Percentiles rank a stretch among this genome's conserved stretches.
phyloP scores from a whole-genome alignment of 2,113 vertebrate species.

The Crotalus viridis region DNA sequence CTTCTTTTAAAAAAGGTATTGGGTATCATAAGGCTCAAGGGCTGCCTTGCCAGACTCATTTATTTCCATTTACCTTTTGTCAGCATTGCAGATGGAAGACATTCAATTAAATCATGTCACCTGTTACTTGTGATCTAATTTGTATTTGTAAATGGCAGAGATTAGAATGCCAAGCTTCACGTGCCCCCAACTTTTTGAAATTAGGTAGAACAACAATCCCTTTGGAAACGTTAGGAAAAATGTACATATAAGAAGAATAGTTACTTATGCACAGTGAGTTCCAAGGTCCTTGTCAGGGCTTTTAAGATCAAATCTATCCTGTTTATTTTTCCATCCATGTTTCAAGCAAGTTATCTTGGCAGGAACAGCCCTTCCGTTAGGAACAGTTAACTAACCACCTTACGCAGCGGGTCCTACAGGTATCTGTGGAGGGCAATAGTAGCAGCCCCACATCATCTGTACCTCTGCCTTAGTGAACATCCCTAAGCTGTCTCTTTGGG shows the following conservation, averaged over 20 bases:
- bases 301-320: background rate
- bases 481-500: background rate
- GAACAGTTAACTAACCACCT: background rate
- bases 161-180: conserved; percentile 54
- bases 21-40: conserved; percentile 79
- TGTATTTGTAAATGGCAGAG: conserved; percentile 67
- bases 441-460: background rate
- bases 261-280: background rate
- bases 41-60: conserved; percentile 80
- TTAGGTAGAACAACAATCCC: conserved; percentile 8
- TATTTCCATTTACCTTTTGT: conserved; percentile 82
- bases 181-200: conserved; percentile 31
- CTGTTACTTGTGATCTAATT: conserved; percentile 76
- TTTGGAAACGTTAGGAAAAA: conserved; percentile 29
- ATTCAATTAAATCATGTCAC: conserved; percentile 82
- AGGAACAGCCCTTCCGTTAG: background rate
- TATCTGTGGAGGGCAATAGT: background rate
- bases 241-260: background rate
- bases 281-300: background rate
- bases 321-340: background rate
- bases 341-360: background rate
- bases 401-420: background rate
- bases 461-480: background rate
- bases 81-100: conserved; percentile 78
- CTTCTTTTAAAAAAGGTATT: conserved; percentile 80